Evolutionary conservation across 2,113 vertebrate genomes (phyloP).

Genomic region (Bothrops jararaca): DNA sequence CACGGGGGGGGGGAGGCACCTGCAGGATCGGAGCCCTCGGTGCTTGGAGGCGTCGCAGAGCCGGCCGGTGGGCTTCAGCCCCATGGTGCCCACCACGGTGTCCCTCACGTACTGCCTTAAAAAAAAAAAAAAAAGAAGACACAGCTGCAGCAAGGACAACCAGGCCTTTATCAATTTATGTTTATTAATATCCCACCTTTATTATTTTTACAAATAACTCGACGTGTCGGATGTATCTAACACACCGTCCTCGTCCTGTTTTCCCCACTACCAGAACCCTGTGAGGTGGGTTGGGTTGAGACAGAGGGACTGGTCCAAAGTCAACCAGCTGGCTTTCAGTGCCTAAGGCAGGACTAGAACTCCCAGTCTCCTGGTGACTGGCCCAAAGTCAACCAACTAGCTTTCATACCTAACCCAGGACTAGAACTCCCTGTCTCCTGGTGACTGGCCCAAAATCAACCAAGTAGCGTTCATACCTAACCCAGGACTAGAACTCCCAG

Average conservation of each 20-base stretch:
- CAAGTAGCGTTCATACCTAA: no score
- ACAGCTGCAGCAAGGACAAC: not conserved
- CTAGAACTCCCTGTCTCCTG: no score
- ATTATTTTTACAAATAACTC: not conserved
- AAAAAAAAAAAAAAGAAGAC: not conserved
- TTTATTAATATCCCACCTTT: not conserved
- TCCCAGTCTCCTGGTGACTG: no score
- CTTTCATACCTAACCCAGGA: no score
- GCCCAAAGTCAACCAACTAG: no score
- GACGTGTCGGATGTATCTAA: accelerated
- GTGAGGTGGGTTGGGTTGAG: not conserved
- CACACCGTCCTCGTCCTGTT: not conserved
- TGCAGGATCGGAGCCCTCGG: slow-evolving; percentile 89
- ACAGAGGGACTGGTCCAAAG: no score
- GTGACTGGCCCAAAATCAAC: no score
- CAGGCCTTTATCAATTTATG: not conserved
- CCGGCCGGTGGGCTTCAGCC: slow-evolving; percentile 89
- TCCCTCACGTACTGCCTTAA: slow-evolving; percentile 92
- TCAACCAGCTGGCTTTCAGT: no score
- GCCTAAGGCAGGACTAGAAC: no score
- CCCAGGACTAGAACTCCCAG: no score
- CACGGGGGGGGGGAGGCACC: slow-evolving; percentile 61
- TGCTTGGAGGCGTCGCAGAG: slow-evolving; percentile 87
- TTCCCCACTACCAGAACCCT: not conserved
- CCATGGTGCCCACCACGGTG: slow-evolving; percentile 90